phyloP scores from a whole-genome alignment of 1,140 invertebrate species.

The Panonychus citri region DNA sequence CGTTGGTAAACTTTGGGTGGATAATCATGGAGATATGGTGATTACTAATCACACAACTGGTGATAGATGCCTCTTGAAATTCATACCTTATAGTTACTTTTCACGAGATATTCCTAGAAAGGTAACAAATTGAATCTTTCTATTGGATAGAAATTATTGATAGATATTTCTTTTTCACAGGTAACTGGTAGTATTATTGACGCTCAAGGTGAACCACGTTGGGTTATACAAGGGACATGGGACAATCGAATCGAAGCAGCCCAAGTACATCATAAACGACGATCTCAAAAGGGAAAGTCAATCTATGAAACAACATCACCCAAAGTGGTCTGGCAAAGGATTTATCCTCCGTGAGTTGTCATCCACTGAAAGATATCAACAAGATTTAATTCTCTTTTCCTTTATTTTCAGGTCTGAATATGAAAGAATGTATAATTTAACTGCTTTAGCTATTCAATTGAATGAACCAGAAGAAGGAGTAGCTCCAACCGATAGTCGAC shows the following conservation, averaged over 20 bases:
- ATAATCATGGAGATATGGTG: no score
- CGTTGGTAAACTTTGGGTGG: no score
- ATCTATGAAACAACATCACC: slow-evolving; percentile 73
- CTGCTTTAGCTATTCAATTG: no score
- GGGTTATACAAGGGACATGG: slow-evolving; percentile 65
- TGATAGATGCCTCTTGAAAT: no score
- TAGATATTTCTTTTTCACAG: slow-evolving; percentile 20
- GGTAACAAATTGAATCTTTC: slow-evolving; percentile 29
- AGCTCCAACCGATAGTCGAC: no score
- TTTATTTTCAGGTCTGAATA: slow-evolving; percentile 31
- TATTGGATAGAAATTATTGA: background rate
- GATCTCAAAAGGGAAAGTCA: slow-evolving; percentile 40
- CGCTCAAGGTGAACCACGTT: slow-evolving; percentile 35
- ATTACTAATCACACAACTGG: no score
- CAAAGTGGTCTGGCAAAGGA: slow-evolving; percentile 59
- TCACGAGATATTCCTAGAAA: slow-evolving; percentile 75
- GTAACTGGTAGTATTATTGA: slow-evolving; percentile 44
- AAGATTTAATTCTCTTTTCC: background rate
- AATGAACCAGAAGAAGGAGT: no score
- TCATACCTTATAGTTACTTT: no score
- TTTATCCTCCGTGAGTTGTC: slow-evolving; percentile 39
- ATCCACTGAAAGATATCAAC: slow-evolving; percentile 7
- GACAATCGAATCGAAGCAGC: slow-evolving; percentile 87
- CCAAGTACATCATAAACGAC: slow-evolving; percentile 44
- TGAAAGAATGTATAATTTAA: no score